Conservation (phyloP, 1,140 invertebrate species). For the Aphelinus atriplicis region DNA sequence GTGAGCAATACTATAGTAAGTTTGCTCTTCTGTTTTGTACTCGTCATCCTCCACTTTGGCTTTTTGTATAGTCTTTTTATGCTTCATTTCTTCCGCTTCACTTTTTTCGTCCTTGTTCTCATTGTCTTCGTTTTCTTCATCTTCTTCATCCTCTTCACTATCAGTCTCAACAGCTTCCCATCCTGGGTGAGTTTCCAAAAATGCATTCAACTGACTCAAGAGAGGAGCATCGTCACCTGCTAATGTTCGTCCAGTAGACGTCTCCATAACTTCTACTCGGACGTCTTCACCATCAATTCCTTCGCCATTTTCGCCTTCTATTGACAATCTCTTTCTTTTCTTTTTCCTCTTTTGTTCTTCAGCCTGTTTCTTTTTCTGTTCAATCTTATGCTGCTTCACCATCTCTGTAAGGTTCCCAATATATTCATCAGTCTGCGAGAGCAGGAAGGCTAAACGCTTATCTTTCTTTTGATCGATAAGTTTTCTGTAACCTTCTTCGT, state of each 20-base stretch:
- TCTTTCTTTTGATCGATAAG: slow-evolving; percentile 99
- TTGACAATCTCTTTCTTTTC: slow-evolving; percentile 67
- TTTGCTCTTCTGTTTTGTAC: slow-evolving; percentile 87
- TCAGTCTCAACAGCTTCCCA: slow-evolving; percentile 87
- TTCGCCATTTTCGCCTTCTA: slow-evolving; percentile 74
- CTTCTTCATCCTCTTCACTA: slow-evolving; percentile 77
- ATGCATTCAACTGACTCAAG: slow-evolving; percentile 86
- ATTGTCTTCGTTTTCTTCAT: slow-evolving; percentile 64
- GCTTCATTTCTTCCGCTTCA: slow-evolving; percentile 69
- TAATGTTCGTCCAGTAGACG: slow-evolving; percentile 82
- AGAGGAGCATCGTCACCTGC: slow-evolving; percentile 92
- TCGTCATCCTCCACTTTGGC: slow-evolving; percentile 95
- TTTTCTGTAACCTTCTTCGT: slow-evolving; percentile 94
- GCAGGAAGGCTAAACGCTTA: slow-evolving; percentile 94
- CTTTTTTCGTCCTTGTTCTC: slow-evolving; percentile 57
- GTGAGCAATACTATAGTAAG: slow-evolving; percentile 93
- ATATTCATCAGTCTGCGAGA: slow-evolving; percentile 98
- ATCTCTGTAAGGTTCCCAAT: slow-evolving; percentile 96
- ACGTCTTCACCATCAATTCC: slow-evolving; percentile 74
- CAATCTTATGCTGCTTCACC: slow-evolving; percentile 93
- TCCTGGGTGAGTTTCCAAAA: slow-evolving; percentile 84
- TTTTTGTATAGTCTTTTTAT: slow-evolving; percentile 79
- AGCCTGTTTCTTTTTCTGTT: slow-evolving; percentile 85
- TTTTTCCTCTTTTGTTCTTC: slow-evolving; percentile 82
- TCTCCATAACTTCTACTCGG: slow-evolving; percentile 88